Base-by-base conservation (phyloP, 2,888 invertebrate genomes). In the Ectemnius lituratus region DNA sequence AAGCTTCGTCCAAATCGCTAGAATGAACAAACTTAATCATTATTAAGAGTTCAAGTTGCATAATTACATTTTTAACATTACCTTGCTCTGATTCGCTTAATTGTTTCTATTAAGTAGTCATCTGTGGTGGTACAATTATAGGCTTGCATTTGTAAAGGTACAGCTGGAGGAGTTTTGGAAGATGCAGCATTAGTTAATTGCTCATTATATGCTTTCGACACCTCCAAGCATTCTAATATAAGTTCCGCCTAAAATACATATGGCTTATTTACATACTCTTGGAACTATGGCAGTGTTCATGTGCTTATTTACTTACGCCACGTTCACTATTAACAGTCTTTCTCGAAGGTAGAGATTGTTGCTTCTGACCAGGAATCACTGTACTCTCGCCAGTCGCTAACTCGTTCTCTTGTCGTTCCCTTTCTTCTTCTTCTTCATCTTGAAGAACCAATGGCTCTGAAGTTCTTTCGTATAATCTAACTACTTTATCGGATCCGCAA, bases 361-460 rank as follows among this genome's bases (percentile, higher is more conserved):
- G 95, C 0, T 95, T 95, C 71, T 96, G 93, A 1, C 95, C 94
- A 0, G 95, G 94, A 0, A 95, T 93, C 0, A 93, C 91, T 4
- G 94, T 94, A 88, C 91, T 93, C 70, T 96, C 96, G 0, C 95
- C 96, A 0, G 96, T 96, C 14, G 94, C 95, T 27, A 96, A 91
- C 82, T 92, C 93, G 79, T 93, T 93, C 87, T 96, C 94, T 83
- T 94, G 92, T 78, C 95, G 95, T 88, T 96, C 96, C 49, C 97
- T 95, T 86, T 95, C 96, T 88, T 95, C 93, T 88, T 99, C 99
- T 84, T 95, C 94, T 73, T 96, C 94, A 89, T 99, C 99, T 86
- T 98, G 95, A 13, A 99, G 92, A n/a, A 99, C 96, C 60, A 99
- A 93, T 2, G 96, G 94, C 91, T 99, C 98, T 49, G 96, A 94